Percentiles rank a stretch among this genome's conserved stretches.
Evolutionary conservation across 2,888 invertebrate genomes (phyloP).

Genomic region (Cryptocephalus moraei): DNA sequence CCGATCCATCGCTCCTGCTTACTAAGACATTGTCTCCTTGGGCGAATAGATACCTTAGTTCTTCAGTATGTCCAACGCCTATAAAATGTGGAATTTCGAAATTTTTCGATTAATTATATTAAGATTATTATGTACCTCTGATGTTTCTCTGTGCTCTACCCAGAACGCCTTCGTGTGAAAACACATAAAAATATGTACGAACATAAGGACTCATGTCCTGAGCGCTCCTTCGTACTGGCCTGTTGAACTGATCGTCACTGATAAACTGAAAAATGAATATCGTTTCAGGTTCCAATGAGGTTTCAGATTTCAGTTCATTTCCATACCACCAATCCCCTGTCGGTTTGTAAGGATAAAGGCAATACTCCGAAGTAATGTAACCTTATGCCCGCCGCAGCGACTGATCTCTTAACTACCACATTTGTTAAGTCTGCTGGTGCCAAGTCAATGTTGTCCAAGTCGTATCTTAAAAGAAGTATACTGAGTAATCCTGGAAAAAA

Average conservation of each 20-base stretch:
- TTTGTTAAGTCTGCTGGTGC: slow-evolving; percentile 17
- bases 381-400: slow-evolving; percentile 14
- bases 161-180: slow-evolving; percentile 21
- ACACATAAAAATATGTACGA: slow-evolving; percentile 21
- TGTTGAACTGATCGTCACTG: slow-evolving; percentile 37
- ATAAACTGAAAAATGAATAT: slow-evolving; percentile 36
- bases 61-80: slow-evolving; percentile 21
- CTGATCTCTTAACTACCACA: slow-evolving; percentile 4
- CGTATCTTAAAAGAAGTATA: neutral
- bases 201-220: slow-evolving; percentile 37
- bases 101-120: too few relatives aligned
- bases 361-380: slow-evolving; percentile 12
- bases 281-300: too few relatives aligned
- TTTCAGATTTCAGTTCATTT: too few relatives aligned
- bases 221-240: slow-evolving; percentile 32
- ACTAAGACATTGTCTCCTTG: slow-evolving; percentile 5
- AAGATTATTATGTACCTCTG: slow-evolving; percentile 8
- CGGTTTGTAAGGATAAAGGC: neutral
- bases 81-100: neutral
- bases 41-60: slow-evolving; percentile 18
- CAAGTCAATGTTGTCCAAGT: neutral
- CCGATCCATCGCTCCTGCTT: slow-evolving; percentile 11
- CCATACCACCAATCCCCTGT: too few relatives aligned
- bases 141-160: slow-evolving; percentile 10
- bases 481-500: neutral